Base-by-base conservation (phyloP, 2,888 invertebrate genomes). In the Tromatobia lineatoria region DNA sequence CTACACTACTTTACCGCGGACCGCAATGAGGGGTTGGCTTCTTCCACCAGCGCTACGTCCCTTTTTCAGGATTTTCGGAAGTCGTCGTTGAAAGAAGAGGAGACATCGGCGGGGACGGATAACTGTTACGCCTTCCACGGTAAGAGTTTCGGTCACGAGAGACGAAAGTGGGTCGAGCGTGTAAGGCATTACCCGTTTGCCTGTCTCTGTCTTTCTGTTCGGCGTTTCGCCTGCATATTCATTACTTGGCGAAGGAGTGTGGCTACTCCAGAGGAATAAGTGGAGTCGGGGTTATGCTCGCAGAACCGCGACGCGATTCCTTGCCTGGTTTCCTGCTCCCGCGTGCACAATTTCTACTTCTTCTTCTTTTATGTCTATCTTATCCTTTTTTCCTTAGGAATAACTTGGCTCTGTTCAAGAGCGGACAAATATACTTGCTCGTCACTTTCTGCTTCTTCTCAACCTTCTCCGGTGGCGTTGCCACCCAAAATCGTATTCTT, bases 131-230 rank as follows among this genome's bases (percentile, higher is more conserved):
- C 70, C 54, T 38, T 29, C 38, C 8, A 4, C 20, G 69, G 34
- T 45, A 69, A 69, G 69, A 50, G 57, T 45, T 70, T 47, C 15
- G 69, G 45, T 50, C 57, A 70, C 23, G 50, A 66, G 23, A 59
- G 64, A 25, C 70, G 81, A 74, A 86, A 86, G 78, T 86, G 81
- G 83, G 81, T 84, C 83, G 76, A 86, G 76, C 84, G 79, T 86
- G 83, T 84, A 84, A 86, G 82, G 64, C 74, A 73, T 85, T 77
- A 82, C 42, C 25, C 42, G 57, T 67, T 25, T 54, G 54, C 45
- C 50, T 34, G n/a, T 54, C 59, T 59, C 52, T 15, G 18, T 67
- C 74, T 50, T 57, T 77, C 73, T 42, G 50, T 81, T 76, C 71
- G 70, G 47, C 70, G 54, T 79, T 82, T 59, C 52, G 64, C 42